Conservation (phyloP, 2,113 vertebrate genomes). For the Ploceus nigricollis region DNA sequence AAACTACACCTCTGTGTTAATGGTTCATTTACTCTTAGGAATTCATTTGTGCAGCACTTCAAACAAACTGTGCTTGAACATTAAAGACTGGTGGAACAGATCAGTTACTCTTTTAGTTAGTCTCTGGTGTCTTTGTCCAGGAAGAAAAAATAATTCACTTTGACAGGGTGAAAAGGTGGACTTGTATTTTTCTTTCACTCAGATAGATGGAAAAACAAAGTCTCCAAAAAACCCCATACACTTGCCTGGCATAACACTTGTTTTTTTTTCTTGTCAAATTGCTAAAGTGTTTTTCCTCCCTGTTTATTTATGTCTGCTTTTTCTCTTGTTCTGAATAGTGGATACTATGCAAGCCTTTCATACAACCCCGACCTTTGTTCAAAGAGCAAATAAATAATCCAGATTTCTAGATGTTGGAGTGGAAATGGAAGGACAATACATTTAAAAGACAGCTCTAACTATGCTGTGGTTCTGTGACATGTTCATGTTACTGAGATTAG, state of each 20-base stretch:
- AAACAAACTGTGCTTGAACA: background rate
- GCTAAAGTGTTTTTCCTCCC: background rate
- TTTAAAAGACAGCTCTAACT: background rate
- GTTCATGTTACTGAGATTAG: background rate
- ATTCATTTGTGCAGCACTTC: background rate
- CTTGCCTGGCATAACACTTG: background rate
- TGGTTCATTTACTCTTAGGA: background rate
- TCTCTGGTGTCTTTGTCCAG: background rate
- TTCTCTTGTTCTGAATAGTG: background rate
- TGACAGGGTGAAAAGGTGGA: background rate
- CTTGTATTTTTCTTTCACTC: background rate
- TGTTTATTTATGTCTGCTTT: background rate
- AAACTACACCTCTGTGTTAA: background rate
- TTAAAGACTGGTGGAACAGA: background rate
- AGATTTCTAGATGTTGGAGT: background rate
- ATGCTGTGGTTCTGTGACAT: background rate
- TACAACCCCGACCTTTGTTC: background rate
- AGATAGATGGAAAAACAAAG: background rate
- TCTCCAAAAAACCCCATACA: background rate
- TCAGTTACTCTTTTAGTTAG: background rate
- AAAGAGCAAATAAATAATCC: background rate
- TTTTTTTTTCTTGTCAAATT: background rate
- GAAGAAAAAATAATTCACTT: background rate
- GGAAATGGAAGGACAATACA: background rate
- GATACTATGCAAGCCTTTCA: background rate